A percentile compares a stretch with the other conserved stretches of the same genome.
These are phyloP conservation scores for Machaerirhynchus nigripectus DNA, from an alignment of 2,113 vertebrate genomes.

Conservation along the genomic window DNA sequence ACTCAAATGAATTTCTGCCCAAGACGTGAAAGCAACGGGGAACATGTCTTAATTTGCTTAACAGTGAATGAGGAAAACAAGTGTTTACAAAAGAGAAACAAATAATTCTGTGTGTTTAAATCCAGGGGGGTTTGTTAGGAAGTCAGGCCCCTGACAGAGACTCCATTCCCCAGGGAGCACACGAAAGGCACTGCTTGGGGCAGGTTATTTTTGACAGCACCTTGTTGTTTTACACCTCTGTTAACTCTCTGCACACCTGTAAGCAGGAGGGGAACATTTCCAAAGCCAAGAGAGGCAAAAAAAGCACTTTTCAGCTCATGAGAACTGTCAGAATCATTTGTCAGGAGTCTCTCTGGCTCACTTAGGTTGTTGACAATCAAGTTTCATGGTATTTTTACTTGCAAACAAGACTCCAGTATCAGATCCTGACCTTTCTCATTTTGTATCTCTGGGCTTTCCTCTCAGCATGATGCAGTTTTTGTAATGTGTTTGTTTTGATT, in stretches of 20 bases:
- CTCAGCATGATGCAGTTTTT: background rate
- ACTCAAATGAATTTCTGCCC: background rate
- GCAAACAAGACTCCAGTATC: background rate
- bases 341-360: background rate
- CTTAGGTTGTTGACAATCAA: background rate
- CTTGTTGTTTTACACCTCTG: background rate
- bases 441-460: background rate
- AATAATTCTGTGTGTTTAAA: background rate
- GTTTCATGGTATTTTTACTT: background rate
- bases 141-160: background rate
- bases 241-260: background rate
- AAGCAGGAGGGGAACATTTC: background rate
- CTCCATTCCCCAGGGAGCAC: background rate
- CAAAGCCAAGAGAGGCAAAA: background rate
- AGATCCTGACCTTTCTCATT: slow-evolving; percentile 42
- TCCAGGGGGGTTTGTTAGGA: background rate
- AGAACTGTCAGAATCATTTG: background rate
- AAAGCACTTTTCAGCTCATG: background rate
- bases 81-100: background rate
- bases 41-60: background rate
- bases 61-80: background rate
- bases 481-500: background rate
- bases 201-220: background rate
- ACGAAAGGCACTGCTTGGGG: background rate
- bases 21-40: background rate